phyloP scores from a whole-genome alignment of 2,797 vertebrate genomes.

The Amblyraja radiata region DNA sequence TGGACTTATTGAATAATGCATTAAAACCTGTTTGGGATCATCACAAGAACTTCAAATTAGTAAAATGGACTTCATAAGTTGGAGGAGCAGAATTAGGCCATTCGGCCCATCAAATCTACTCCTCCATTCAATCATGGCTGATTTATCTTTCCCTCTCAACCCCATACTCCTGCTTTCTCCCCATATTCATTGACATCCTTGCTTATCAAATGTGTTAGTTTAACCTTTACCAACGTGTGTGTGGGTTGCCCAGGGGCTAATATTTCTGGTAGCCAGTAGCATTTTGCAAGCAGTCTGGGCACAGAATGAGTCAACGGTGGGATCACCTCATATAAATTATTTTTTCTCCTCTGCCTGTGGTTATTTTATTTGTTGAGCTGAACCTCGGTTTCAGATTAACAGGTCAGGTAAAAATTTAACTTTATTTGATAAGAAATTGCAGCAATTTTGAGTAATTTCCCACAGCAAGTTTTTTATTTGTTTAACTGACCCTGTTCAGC shows the following conservation, averaged over 20 bases:
- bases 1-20: background rate
- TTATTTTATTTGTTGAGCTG: background rate
- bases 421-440: background rate
- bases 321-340: background rate
- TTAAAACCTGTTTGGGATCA: background rate
- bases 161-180: too few relatives aligned
- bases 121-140: too few relatives aligned
- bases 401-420: background rate
- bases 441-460: background rate
- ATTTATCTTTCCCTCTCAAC: too few relatives aligned
- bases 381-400: background rate
- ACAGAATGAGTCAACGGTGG: background rate
- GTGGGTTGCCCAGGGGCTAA: background rate
- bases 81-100: too few relatives aligned
- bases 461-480: background rate
- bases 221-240: background rate
- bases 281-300: background rate
- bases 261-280: background rate
- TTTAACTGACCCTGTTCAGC: background rate
- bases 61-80: background rate
- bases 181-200: too few relatives aligned
- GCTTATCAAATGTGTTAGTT: background rate
- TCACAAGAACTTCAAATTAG: background rate
- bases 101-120: too few relatives aligned
- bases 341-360: background rate